phyloP scores from a whole-genome alignment of 23 tunicate genomes.

The Diplosoma virens region DNA sequence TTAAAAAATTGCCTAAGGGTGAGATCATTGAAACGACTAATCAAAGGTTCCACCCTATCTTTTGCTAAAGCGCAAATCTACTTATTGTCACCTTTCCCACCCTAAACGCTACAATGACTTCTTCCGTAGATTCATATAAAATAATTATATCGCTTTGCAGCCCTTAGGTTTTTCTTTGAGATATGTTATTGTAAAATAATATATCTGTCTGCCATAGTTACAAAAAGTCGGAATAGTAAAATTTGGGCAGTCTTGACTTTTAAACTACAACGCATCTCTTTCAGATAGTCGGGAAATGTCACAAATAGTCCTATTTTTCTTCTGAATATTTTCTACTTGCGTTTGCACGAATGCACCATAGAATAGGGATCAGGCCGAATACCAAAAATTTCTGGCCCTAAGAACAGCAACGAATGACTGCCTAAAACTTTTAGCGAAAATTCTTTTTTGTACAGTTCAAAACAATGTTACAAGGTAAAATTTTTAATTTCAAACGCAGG shows the following conservation, averaged over 20 bases:
- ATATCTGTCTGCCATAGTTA: not conserved
- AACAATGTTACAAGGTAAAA: too few relatives aligned
- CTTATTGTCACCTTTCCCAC: not conserved
- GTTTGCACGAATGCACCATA: not conserved
- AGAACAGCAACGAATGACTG: not conserved
- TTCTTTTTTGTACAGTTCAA: not conserved
- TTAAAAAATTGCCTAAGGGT: not conserved
- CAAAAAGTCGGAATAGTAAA: too few relatives aligned
- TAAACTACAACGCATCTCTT: not conserved
- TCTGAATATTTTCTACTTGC: not conserved
- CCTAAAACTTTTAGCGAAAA: not conserved
- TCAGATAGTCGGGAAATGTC: not conserved
- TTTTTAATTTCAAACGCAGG: too few relatives aligned
- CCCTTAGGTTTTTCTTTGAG: not conserved
- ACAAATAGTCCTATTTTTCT: not conserved
- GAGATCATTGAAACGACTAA: too few relatives aligned
- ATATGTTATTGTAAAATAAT: not conserved
- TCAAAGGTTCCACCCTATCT: not conserved
- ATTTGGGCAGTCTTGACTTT: too few relatives aligned
- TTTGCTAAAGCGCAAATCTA: not conserved
- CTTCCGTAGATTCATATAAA: not conserved
- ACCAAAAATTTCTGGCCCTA: not conserved
- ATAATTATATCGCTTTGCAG: not conserved
- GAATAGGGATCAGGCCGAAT: not conserved
- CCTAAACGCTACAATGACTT: not conserved